Base-by-base conservation (phyloP, 2,888 invertebrate genomes). In the Noctua pronuba region DNA sequence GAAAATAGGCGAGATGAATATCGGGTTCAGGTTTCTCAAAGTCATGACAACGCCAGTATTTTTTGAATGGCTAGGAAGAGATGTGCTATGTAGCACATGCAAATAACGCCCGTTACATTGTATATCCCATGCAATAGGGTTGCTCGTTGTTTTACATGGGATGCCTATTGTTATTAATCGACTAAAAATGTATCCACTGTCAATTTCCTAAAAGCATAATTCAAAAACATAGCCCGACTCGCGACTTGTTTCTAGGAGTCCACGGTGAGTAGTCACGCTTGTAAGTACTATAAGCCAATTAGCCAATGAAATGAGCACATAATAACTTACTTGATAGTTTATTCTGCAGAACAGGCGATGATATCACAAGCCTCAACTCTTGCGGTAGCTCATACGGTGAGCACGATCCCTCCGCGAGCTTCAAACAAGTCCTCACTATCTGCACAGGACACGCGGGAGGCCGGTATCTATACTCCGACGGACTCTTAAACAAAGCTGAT, bases 361-460 rank as follows among this genome's bases (percentile, higher is more conserved):
- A 94, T 64, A 96, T 96, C 16, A 98, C 94, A 75, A 97, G 94
- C 72, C 97, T 97, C 90, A 98, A 97, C 89, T 98, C 97, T 68
- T 97, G 95, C 3, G 97, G 97, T 86, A 98, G 92, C 79, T 98
- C 97, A 88, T 97, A 97, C 0, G 98, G 98, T 60, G 97, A 95
- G 58, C 97, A 94, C 8, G 97, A 94, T 6, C 97, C 97, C 91
- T 98, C 98, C 0, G 98, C 98, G 73, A 98, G 91, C 89, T 96
- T 97, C 85, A 97, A 94, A 84, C 97, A 98, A 3, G 98, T 95
- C 91, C 97, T 96, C 67, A 98, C 90, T 62, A 97, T 97, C 89
- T 97, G 97, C 58, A 98, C 95, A 0, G 96, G 96, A 75, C 96
- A 96, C 10, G 93, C 93, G 0, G 95, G 94, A 10, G 93, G 91